Base-by-base conservation (phyloP, 2,113 vertebrate genomes). In the Enhydra lutris region DNA sequence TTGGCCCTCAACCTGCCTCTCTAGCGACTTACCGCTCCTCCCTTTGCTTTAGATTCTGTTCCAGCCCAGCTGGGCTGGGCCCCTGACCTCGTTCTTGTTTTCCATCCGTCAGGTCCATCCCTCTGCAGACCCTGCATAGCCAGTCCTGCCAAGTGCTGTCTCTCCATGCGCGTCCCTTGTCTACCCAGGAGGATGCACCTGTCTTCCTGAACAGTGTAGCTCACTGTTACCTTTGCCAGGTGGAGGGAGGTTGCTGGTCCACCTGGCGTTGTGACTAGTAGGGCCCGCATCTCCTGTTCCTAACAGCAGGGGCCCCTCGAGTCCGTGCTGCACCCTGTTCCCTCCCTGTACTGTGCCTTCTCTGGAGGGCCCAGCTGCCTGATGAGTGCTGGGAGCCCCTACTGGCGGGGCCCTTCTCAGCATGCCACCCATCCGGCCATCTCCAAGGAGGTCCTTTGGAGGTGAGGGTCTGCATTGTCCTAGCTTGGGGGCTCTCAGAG, bases 401-500 rank as follows among this genome's bases (percentile, higher is more conserved):
- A 0, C 6, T 50, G 78, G 24, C 31, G n/a, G 24, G 39, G 24
- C 52, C 79, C 57, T 36, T 79, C 61, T 78, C 3, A 13, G 71
- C 5, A 50, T 47, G 69, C 55, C 57, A 31, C 50, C 47, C 7
- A 1, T 61, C 50, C 1, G 6, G 79, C 55, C 3, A 1, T 36
- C 11, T 57, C 34, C 78, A 79, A 0, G 10, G 21, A 39, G 47
- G n/a, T 15, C 34, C 15, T 1, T 0, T 0, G 7, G 23, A 36
- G 45, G 21, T n/a, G 21, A 79, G 50, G 26, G n/a, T n/a, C 52
- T 42, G 11, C 39, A 39, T 23, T 2, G 29, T 39, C 31, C 31
- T 31, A 17, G 69, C 31, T 31, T 11, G 31, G 24, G 59, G 45
- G 23, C 39, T 67, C 13, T 67, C 45, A n/a, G 55, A 65, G 87